Base-by-base conservation (phyloP, 2,113 vertebrate genomes). In the Sarotherodon lohbergeri region DNA sequence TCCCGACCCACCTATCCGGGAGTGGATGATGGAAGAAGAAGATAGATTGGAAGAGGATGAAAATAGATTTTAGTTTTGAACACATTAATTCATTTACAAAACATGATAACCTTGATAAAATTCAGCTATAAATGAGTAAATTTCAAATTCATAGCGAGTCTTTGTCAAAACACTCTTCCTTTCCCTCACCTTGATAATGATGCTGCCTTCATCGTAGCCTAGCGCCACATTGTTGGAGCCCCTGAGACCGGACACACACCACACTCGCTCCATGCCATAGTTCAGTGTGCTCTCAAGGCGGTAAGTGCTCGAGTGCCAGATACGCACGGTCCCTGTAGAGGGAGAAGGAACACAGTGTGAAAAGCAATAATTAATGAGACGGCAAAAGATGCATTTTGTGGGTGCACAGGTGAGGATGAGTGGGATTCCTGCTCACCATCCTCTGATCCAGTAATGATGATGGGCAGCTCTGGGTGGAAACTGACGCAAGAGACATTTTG, bases 231-330 rank as follows among this genome's bases (percentile, higher is more conserved):
- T 99, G 95, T 99, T 99, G 94, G 99, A 99, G 32, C 98, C 98
- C 41, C 98, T 96, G 3, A 99, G 96, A 85, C 98, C 98, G 11
- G 97, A 98, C 88, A 99, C 98, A 83, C 99, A 99, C 99, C 99
- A 99, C 52, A 99, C 99, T 5, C 99, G 95, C 94, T 99, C 99
- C 99, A 99, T 99, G 80, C 99, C 98, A 0, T 99, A 99, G 94
- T 99, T 99, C 78, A 99, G 93, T 0, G 99, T 99, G 90, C 98
- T 99, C 88, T 99, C 99, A 86, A 99, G 96, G 5, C 99, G 97
- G 63, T 99, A 99, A 0, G 99, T 99, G 91, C 98, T 99, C 0
- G 98, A 99, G 91, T 99, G 98, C 99, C 99, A 99, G 85, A 99
- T 99, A 5, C 99, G 97, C 54, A 99, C 98, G 0, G 99, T 99